Base-by-base conservation (phyloP, 1,140 invertebrate genomes). In the Drosophila baimaii region DNA sequence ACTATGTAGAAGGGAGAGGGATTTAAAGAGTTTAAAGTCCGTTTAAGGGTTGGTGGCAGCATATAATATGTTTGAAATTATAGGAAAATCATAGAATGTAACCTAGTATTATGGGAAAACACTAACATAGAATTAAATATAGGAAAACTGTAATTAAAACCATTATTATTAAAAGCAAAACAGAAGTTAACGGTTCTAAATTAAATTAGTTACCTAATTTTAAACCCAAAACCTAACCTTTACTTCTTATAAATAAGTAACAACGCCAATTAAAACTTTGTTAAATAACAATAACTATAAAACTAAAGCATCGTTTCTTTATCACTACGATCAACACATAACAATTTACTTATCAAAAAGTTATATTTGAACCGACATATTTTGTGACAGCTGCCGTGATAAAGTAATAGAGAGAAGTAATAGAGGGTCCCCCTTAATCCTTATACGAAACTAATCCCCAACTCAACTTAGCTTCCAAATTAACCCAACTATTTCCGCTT, bases 11-110 rank as follows among this genome's bases (percentile, higher is more conserved):
- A 57, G n/a, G 27, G 3, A 12, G 44, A 23, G 43, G 62, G n/a
- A 47, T 57, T 70, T 49, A 70, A 70, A 70, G 51, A 41, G 2
- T 58, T 78, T 74, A 69, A 82, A 81, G 61, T 13, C 19, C 37
- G 5, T 33, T 21, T 61, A 17, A 59, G 63, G 63, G 27, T 44
- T 54, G 13, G 12, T 35, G 10, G 31, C 0, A 5, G 49, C 13
- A 33, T 21, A 33, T 35, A 21, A 41, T 31, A 15, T 13, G 17
- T 35, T 19, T 25, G 15, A 31, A 44, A 6, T 13, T 56, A 19
- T 62, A 13, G 6, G 13, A 21, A 58, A 21, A 15, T 8, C n/a
- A 27, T 7, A 2, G 1, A 58, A 35, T 0, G 3, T 4, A 13
- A 19, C 21, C 23, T 2, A 2, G 12, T 25, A 61, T 35, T 35